A percentile compares a stretch with the other conserved stretches of the same genome.
phyloP scores from a whole-genome alignment of 2,797 vertebrate species.

The Urocyon cinereoargenteus region DNA sequence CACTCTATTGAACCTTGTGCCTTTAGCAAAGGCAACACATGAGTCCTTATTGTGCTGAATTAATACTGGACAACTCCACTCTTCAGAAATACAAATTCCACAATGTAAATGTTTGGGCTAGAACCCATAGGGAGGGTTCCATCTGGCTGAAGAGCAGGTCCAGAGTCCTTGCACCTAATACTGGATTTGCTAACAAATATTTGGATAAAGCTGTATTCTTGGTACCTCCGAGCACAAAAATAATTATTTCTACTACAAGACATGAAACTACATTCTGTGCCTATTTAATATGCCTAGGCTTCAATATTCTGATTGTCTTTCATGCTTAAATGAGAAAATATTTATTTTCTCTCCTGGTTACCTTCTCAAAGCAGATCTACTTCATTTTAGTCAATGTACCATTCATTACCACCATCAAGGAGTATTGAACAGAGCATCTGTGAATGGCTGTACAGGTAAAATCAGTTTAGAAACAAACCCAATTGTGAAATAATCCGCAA shows the following conservation, averaged over 20 bases:
- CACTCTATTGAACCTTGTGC: not conserved
- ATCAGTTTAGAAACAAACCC: slow-evolving; percentile 55
- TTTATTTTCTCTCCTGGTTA: slow-evolving; percentile 35
- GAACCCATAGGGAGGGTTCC: not conserved
- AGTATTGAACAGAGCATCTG: slow-evolving; percentile 52
- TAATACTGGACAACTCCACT: not conserved
- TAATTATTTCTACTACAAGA: slow-evolving; percentile 58
- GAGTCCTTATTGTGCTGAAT: not conserved
- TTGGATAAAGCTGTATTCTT: not conserved
- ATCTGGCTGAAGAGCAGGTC: not conserved
- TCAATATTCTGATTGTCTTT: slow-evolving; percentile 41
- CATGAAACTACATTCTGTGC: not conserved
- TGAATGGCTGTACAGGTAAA: slow-evolving; percentile 50
- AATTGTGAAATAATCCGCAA: slow-evolving; percentile 55
- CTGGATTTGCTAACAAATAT: slow-evolving; percentile 21
- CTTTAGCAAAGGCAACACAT: not conserved
- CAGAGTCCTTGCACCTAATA: not conserved
- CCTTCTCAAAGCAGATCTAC: slow-evolving; percentile 50
- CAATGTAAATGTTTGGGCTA: not conserved
- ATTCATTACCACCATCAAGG: slow-evolving; percentile 43
- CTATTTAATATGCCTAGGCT: not conserved
- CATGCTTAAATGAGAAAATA: slow-evolving; percentile 66
- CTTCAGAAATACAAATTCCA: slow-evolving; percentile 19
- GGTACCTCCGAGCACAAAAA: slow-evolving; percentile 33
- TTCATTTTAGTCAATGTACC: slow-evolving; percentile 61